Base-by-base conservation (phyloP, 2,888 invertebrate genomes). In the Euspilapteryx auroguttella region DNA sequence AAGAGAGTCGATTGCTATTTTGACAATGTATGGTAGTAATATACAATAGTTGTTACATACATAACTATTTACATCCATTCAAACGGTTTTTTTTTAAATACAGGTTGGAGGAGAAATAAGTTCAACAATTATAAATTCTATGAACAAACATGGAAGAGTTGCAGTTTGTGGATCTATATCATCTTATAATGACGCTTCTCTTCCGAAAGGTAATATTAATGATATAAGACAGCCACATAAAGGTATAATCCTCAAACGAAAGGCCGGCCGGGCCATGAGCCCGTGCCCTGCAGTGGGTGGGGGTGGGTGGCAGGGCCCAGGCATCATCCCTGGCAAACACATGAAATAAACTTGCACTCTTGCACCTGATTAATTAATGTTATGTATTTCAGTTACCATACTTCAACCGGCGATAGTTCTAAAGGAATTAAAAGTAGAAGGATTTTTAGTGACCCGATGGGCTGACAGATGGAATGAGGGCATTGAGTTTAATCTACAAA, bases 1-100 rank as follows among this genome's bases (percentile, higher is more conserved):
- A 63, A 85, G 21, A 83, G 83, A 24, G 64, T 89, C 1, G 87
- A 89, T 45, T 85, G 86, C 42, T 89, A 85, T 47, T 89, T 88
- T 54, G 89, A 89, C 49, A 89, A 88, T 50, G 89, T 88, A 61
- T 53, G 79, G 55, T 21, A 9, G 23, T 4, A 17, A 27, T 8
- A 9, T 13, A n/a, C n/a, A n/a, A n/a, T n/a, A n/a, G n/a, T n/a
- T n/a, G n/a, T n/a, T n/a, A n/a, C n/a, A n/a, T n/a, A n/a, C n/a
- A n/a, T 17, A 17, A 6, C 17, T 17, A 17, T 8, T 6, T 17
- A 17, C 17, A 6, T 17, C 17, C 5, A 17, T 17, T 17, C 17
- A 8, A 5, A 9, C 6, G 8, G 6, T 15, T 6, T 12, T 12
- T 12, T 25, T 26, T 15, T 26, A 14, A 7, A 13, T 29, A 14